Evolutionary conservation across 2,888 invertebrate genomes (phyloP).

Genomic region (Eristalis arbustorum): DNA sequence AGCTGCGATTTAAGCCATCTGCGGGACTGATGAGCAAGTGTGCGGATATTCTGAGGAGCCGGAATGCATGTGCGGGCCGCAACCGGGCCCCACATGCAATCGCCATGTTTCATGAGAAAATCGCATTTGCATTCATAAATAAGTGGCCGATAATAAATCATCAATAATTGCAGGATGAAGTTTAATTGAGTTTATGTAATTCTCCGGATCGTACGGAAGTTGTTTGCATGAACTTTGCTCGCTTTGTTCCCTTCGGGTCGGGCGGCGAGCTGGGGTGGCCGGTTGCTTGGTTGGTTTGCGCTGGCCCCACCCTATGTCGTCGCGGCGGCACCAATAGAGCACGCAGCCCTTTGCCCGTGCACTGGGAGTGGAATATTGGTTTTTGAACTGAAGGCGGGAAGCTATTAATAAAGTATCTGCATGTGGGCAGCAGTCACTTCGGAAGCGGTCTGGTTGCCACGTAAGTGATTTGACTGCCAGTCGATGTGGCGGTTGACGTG

Average conservation of each 20-base stretch:
- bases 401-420: constrained; percentile 57
- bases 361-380: constrained; percentile 57
- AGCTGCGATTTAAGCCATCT: constrained; percentile 51
- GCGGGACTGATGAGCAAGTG: not conserved
- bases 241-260: constrained; percentile 15
- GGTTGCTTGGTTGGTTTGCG: not conserved
- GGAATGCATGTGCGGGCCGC: constrained; percentile 27
- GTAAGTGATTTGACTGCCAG: constrained; percentile 22
- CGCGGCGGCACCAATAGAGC: not conserved
- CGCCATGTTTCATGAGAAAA: constrained; percentile 69
- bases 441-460: constrained; percentile 24
- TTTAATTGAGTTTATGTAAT: constrained; percentile 71
- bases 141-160: constrained; percentile 70
- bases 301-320: not conserved
- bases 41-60: constrained; percentile 21
- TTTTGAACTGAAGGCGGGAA: constrained; percentile 49
- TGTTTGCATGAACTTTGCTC: constrained; percentile 69
- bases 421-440: constrained; percentile 19
- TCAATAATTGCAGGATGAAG: constrained; percentile 70
- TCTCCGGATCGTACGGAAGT: constrained; percentile 70
- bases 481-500: not conserved
- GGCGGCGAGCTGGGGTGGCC: not conserved
- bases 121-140: constrained; percentile 71
- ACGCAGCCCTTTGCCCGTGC: constrained; percentile 20
- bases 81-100: constrained; percentile 60